phyloP scores from a whole-genome alignment of 2,797 vertebrate genomes.

The Galagoides demidoff region DNA sequence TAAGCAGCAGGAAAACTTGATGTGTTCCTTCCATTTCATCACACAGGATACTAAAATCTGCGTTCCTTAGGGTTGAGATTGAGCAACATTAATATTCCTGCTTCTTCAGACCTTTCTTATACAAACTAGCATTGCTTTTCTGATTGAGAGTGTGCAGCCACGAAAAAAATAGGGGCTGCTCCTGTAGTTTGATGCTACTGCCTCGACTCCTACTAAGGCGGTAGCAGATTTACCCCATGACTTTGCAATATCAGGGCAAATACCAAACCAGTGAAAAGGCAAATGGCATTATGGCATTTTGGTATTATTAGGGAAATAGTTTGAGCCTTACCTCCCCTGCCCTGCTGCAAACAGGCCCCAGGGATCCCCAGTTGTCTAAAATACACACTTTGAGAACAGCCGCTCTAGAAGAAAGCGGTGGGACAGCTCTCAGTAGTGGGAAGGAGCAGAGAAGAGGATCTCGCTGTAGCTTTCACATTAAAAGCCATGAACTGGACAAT shows the following conservation, averaged over 20 bases:
- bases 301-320: not conserved
- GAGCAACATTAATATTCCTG: slow-evolving; percentile 16
- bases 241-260: not conserved
- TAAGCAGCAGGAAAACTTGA: not conserved
- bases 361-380: not conserved
- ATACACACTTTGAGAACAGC: not conserved
- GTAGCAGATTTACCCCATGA: not conserved
- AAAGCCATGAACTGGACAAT: too few species aligned
- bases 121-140: not conserved
- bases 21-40: not conserved
- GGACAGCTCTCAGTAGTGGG: not conserved
- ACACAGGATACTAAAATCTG: not conserved
- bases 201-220: not conserved
- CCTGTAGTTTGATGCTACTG: not conserved
- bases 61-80: not conserved
- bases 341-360: not conserved
- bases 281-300: not conserved
- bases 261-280: not conserved
- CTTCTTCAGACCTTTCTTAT: not conserved
- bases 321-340: not conserved
- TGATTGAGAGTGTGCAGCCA: not conserved
- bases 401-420: not conserved
- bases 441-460: not conserved
- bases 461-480: not conserved
- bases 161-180: not conserved